Base-by-base conservation (phyloP, 2,888 invertebrate genomes). In the Acanthosepion lycidas region DNA sequence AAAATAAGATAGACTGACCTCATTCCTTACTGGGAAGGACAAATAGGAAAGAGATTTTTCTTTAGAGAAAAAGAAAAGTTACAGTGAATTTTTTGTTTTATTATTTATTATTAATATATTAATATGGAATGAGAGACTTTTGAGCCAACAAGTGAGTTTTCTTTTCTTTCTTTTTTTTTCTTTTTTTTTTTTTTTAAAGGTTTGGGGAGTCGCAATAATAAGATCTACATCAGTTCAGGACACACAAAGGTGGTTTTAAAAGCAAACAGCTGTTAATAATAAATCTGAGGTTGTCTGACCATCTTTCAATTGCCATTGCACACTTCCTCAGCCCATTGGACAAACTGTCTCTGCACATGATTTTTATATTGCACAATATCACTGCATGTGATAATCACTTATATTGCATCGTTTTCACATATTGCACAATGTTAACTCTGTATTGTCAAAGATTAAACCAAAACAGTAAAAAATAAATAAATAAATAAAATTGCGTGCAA, bases 71-170 rank as follows among this genome's bases (percentile, higher is more conserved):
- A 59, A 42, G 42, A 59, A 59, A 59, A 59, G 59, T 59, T 59
- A 59, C 59, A 59, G 59, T 59, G 59, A 59, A 59, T 6, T 59
- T 59, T 59, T 59, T 59, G 20, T 59, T 3, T 20, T 23, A 6
- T 59, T 59, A 23, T 59, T 18, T 20, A 23, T 59, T 59, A 20
- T 59, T 59, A 59, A 23, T 23, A 59, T 59, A 23, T 59, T 59
- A 59, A 59, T 59, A 78, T 78, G 78, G 78, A 78, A 78, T 78
- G 78, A 78, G 78, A 78, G 78, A 78, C 78, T 78, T 78, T 78
- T 78, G 78, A 78, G 33, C 78, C 78, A 78, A 78, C 78, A 78
- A 78, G n/a, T n/a, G 78, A 78, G 78, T 78, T 33, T n/a, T 78
- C 33, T 33, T 78, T 78, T 78, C 9, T 78, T 78, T 33, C n/a